Evolutionary conservation across 2,113 vertebrate genomes (phyloP).

Genomic region (Leucopsar rothschildi): DNA sequence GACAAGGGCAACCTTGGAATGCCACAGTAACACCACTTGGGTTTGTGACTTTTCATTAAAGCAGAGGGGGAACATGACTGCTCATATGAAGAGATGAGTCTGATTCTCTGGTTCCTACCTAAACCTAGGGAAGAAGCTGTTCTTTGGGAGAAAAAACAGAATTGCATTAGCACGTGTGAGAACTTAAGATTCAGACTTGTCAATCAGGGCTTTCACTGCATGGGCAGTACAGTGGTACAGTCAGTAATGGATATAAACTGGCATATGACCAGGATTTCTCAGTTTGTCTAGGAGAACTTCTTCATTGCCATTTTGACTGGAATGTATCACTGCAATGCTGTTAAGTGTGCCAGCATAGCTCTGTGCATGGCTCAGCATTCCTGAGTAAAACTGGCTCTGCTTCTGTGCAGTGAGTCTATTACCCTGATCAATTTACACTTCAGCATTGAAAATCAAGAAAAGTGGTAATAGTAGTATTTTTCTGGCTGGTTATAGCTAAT

Average conservation of each 20-base stretch:
- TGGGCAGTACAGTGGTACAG: too few relatives aligned
- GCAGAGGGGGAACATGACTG: not conserved
- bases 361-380: not conserved
- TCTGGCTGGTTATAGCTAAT: not conserved
- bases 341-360: not conserved
- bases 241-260: not conserved
- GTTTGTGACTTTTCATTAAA: not conserved
- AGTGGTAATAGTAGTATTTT: not conserved
- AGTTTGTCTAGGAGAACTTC: not conserved
- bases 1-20: not conserved
- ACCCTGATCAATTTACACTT: not conserved
- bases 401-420: not conserved
- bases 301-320: not conserved
- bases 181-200: not conserved
- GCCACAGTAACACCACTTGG: not conserved
- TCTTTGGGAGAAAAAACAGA: not conserved
- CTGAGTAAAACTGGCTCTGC: not conserved
- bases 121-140: not conserved
- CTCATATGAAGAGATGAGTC: not conserved
- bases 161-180: not conserved
- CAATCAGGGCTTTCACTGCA: not conserved
- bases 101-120: not conserved
- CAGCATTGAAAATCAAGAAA: not conserved
- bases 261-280: not conserved
- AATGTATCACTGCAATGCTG: not conserved